Conservation (phyloP, 92 coral and sea anemone species). For the Epizoanthus fatuus region DNA sequence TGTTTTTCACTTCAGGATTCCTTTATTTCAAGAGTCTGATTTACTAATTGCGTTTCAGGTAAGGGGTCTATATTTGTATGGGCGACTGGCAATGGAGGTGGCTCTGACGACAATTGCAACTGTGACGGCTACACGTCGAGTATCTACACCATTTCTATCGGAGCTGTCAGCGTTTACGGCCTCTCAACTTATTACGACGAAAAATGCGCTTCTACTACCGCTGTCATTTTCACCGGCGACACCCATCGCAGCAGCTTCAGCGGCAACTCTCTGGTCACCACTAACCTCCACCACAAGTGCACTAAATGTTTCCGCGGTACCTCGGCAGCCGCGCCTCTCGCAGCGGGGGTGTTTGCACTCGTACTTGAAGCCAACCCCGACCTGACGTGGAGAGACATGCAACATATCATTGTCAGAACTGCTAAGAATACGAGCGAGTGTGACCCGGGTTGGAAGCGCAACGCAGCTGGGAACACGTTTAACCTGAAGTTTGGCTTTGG, state of each 20-base stretch:
- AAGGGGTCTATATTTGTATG: too few relatives aligned
- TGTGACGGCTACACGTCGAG: constrained; percentile 87
- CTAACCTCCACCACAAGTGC: constrained; percentile 75
- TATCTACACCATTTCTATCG: constrained; percentile 75
- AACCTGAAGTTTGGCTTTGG: constrained; percentile 82
- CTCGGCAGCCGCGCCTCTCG: constrained; percentile 82
- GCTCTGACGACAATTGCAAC: constrained; percentile 66
- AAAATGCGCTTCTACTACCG: constrained; percentile 75
- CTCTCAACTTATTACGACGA: constrained; percentile 72
- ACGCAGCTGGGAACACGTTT: constrained; percentile 74
- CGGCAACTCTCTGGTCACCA: too few relatives aligned
- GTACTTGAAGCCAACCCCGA: constrained; percentile 81
- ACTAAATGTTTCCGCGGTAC: constrained; percentile 91
- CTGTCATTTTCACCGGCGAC: constrained; percentile 74
- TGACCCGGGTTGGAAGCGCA: constrained; percentile 67
- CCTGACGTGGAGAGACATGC: constrained; percentile 87
- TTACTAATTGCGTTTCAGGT: too few relatives aligned
- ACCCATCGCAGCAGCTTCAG: too few relatives aligned
- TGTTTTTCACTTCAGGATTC: too few relatives aligned
- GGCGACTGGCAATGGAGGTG: constrained; percentile 94
- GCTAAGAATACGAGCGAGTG: constrained; percentile 70
- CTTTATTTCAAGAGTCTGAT: too few relatives aligned
- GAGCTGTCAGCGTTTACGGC: constrained; percentile 71
- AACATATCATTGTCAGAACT: constrained; percentile 74
- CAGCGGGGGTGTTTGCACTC: constrained; percentile 81